Base-by-base conservation (phyloP, 2,113 vertebrate genomes). In the Equus quagga region DNA sequence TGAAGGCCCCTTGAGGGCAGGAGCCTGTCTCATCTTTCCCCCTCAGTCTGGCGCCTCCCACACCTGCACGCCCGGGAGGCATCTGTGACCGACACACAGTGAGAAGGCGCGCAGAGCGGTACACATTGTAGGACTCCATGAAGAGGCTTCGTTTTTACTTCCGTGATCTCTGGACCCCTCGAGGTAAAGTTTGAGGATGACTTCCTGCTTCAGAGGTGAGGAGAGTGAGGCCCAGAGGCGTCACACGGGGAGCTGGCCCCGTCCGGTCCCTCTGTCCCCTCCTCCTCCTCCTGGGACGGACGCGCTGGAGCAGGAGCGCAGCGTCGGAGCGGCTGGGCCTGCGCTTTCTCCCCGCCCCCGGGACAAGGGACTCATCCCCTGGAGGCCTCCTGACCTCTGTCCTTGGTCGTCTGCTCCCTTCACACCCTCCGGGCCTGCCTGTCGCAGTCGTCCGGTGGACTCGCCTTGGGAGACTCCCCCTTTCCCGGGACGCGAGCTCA, bases 61-160 rank as follows among this genome's bases (percentile, higher is more conserved):
- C 8, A 0, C 6, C 0, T 13, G 5, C 14, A 15, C 1, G 5
- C 65, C 14, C 9, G 24, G 65, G 65, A 33, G 21, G 2, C 41
- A 8, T 31, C 10, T 10, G 1, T 64, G 64, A 69, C 56, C 36
- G 36, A 41, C 36, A 41, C 36, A 41, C 36, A 41, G 36, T 41
- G 36, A 41, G 36, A 41, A 41, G 36, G 36, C 36, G 36, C 36
- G 36, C 36, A 41, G 36, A 41, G 36, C 36, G 36, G 36, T 41
- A 41, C 36, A 41, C 36, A 41, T 41, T 41, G 36, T 41, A 41
- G 36, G 36, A 41, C 36, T 41, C 36, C 36, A 3, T 41, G 36
- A 41, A 41, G 26, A 78, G 67, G 23, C 69, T 83, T 79, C 44
- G 0, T 73, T 94, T 88, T 79, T 46, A 72, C n/a, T 72, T 91